Percentiles rank a stretch among this genome's conserved stretches.
phyloP scores from a whole-genome alignment of 2,797 vertebrate genomes.

The Menidia menidia region DNA sequence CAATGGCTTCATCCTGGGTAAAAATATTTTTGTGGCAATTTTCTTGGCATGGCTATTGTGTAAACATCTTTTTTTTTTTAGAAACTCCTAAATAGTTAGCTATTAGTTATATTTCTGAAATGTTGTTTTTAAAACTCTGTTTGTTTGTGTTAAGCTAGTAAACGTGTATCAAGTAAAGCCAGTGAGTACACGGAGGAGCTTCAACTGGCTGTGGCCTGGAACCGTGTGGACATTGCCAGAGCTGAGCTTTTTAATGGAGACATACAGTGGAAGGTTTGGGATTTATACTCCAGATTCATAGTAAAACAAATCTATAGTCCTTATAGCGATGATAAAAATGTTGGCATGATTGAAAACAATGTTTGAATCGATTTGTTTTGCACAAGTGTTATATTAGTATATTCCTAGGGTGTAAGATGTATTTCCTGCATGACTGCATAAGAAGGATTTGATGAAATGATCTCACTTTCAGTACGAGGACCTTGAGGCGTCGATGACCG shows the following conservation, averaged over 20 bases:
- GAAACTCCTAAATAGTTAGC: too few relatives aligned
- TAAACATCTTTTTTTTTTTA: too few relatives aligned
- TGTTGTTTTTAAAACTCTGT: neutral
- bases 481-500: conserved; percentile 88
- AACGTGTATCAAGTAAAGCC: conserved; percentile 76
- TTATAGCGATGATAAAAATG: too few relatives aligned
- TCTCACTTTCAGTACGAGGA: conserved; percentile 82
- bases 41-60: too few relatives aligned
- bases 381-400: too few relatives aligned
- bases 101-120: neutral
- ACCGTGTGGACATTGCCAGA: conserved; percentile 90
- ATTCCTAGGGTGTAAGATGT: too few relatives aligned
- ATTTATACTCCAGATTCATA: too few relatives aligned
- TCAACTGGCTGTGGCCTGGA: conserved; percentile 90
- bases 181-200: conserved; percentile 87
- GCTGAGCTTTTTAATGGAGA: conserved; percentile 88
- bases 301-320: too few relatives aligned
- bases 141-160: conserved; percentile 77
- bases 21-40: too few relatives aligned
- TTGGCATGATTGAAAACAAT: too few relatives aligned
- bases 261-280: conserved; percentile 84
- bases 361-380: too few relatives aligned
- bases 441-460: neutral
- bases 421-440: neutral
- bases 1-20: too few relatives aligned